Evolutionary conservation across 2,797 vertebrate genomes (phyloP), one percentile per base, ranked within the genome.

Genomic region (Acestrorhynchus altus): DNA sequence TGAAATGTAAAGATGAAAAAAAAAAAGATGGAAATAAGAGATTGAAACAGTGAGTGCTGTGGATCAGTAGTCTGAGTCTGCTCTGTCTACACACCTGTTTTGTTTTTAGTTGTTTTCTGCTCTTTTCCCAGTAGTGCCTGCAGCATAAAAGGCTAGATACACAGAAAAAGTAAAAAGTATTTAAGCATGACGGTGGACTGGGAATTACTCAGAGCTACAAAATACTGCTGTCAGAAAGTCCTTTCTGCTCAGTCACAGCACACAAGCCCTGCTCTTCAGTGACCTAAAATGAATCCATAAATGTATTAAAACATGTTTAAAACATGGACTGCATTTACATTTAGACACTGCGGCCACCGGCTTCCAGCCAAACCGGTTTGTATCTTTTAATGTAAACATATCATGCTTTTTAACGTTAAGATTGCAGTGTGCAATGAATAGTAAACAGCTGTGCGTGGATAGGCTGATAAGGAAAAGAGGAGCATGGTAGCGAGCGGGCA

Each of bases 231-330:
- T 87, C 78, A 87, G 78, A 91, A 87, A 83, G 57, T 13, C 80
- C 81, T 82, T 86, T 79, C 64, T 82, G 82, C 83, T 87, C 81
- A 71, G 88, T 84, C 85, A 83, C 82, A 86, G 78, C 24, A 72
- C 74, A 83, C 71, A 54, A 81, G 70, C 81, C 35, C 18, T 63
- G 83, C 42, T 81, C 74, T 77, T 74, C 31, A 63, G 63, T 90
- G 87, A 91, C 88, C 89, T 91, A 86, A 85, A 86, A 86, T 77
- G 79, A 84, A 89, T 91, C 64, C 84, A 81, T 89, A 88, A 89
- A 91, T 89, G 85, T 75, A 90, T 90, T 87, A 90, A 87, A 84
- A 87, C 76, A 87, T 81, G 78, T 86, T 80, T 71, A 80, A 26
- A 15, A 79, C 83, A 81, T 83, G 78, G 77, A 76, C 63, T 79